A percentile compares a stretch with the other conserved stretches of the same genome.
phyloP scores from a whole-genome alignment of 2,888 invertebrate species.

The Branchellion lobata region DNA sequence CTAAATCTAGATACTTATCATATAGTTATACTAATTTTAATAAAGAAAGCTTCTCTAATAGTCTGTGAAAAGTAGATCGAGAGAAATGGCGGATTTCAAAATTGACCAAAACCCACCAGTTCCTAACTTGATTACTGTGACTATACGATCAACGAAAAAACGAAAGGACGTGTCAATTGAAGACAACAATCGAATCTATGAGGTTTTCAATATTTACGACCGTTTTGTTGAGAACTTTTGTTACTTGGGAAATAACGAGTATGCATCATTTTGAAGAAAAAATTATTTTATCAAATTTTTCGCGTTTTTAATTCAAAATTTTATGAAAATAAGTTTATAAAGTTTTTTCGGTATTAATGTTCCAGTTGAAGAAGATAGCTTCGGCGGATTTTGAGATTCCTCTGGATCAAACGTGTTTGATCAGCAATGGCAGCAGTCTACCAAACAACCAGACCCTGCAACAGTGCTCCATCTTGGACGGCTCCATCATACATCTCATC shows the following conservation, averaged over 20 bases:
- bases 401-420: constrained; percentile 14
- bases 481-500: background rate
- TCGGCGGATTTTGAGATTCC: background rate
- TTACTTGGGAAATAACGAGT: background rate
- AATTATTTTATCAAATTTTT: background rate
- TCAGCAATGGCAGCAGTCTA: constrained; percentile 9
- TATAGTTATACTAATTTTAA: background rate
- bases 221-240: no score
- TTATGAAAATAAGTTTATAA: background rate
- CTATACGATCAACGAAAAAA: constrained; percentile 8
- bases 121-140: constrained; percentile 10
- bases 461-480: background rate
- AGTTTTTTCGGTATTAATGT: no score
- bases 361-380: background rate
- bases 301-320: background rate
- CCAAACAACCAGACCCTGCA: background rate
- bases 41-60: background rate
- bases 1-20: no score
- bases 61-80: background rate
- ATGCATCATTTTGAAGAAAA: background rate
- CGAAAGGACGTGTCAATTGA: background rate
- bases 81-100: constrained; percentile 2
- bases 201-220: background rate
- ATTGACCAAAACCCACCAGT: background rate
- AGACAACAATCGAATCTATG: background rate